A percentile compares a stretch with the other conserved stretches of the same genome.
Evolutionary conservation across 1,140 invertebrate species (phyloP).

Genomic region (Periplaneta americana): DNA sequence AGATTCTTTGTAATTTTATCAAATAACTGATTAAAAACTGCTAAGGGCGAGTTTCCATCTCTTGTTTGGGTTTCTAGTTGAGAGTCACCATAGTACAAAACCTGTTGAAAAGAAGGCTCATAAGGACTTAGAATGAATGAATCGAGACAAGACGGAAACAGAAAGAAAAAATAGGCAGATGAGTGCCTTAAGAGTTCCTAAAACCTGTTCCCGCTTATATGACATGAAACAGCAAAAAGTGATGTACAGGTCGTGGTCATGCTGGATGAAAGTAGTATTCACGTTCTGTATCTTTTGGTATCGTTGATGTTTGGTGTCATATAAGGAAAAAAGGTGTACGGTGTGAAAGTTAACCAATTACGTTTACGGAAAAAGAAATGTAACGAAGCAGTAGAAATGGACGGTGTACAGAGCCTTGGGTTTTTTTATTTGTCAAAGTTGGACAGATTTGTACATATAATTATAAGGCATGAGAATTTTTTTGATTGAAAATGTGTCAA

Average conservation of each 20-base stretch:
- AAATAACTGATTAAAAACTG: no score
- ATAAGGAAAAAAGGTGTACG: not conserved
- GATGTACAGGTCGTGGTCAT: not conserved
- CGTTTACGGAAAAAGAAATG: no score
- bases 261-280: not conserved
- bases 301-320: not conserved
- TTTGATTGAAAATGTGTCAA: not conserved
- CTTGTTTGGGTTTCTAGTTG: no score
- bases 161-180: not conserved
- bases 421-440: not conserved
- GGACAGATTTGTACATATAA: not conserved
- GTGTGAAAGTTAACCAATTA: not conserved
- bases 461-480: not conserved
- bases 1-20: no score
- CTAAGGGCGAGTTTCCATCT: no score
- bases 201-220: not conserved
- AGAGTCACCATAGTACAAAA: no score
- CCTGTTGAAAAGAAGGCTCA: no score
- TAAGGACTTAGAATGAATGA: no score
- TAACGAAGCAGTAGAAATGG: not conserved
- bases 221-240: not conserved
- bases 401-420: not conserved
- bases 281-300: not conserved
- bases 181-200: not conserved
- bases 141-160: no score